Percentiles rank a stretch among this genome's conserved stretches.
These are phyloP conservation scores for Takifugu rubripes DNA, from an alignment of 2,797 vertebrate species.

Conservation along the genomic window DNA sequence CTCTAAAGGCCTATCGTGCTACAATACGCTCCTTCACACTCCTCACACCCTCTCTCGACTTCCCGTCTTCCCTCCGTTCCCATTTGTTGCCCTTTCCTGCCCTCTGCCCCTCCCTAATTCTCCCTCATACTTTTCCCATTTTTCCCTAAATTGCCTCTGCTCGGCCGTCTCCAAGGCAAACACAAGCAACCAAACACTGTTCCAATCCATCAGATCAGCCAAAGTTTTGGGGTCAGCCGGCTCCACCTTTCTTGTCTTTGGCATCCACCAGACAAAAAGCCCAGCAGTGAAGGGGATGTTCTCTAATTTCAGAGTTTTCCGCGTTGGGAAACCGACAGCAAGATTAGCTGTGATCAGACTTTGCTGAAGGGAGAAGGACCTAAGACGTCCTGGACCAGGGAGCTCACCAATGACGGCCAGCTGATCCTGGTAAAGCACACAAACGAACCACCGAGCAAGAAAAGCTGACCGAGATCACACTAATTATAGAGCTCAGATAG, in stretches of 20 bases:
- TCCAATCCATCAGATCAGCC: conserved; percentile 42
- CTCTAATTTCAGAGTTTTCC: conserved; percentile 66
- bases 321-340: conserved; percentile 83
- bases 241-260: conserved; percentile 24
- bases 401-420: conserved; percentile 85
- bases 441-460: neutral
- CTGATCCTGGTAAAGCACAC: conserved; percentile 81
- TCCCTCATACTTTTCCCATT: conserved; percentile 29
- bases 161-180: conserved; percentile 70
- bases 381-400: conserved; percentile 88
- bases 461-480: neutral
- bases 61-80: conserved; percentile 23
- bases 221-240: conserved; percentile 25
- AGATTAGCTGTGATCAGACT: conserved; percentile 88
- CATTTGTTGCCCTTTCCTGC: conserved; percentile 34
- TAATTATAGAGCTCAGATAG: neutral
- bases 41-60: conserved; percentile 36
- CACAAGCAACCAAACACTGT: conserved; percentile 40
- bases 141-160: conserved; percentile 50
- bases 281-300: neutral
- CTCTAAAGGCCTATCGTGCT: conserved; percentile 47
- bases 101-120: conserved; percentile 45
- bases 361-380: conserved; percentile 89
- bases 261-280: neutral
- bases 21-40: conserved; percentile 21